Conservation (phyloP, 2,888 invertebrate species). For the Megamerina dolium region DNA sequence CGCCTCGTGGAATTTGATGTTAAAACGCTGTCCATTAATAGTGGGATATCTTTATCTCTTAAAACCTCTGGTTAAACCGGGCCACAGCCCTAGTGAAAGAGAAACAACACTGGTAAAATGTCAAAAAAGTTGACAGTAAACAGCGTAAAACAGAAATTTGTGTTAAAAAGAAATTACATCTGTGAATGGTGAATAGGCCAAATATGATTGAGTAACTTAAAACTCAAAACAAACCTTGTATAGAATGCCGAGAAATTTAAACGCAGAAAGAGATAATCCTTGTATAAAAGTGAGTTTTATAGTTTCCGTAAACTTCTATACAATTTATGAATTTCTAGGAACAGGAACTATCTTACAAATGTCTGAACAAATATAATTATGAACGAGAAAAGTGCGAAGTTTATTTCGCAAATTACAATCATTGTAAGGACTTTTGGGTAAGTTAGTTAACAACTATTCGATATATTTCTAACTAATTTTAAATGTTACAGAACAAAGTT, state of each 20-base stretch:
- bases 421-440: conserved; percentile 81
- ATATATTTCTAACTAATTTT: conserved; percentile 23
- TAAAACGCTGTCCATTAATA: no score
- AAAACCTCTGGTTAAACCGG: no score
- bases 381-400: conserved; percentile 60
- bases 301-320: not conserved
- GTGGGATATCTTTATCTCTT: no score
- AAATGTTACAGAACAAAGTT: conserved; percentile 61
- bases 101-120: no score
- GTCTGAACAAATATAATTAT: conserved; percentile 63
- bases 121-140: no score
- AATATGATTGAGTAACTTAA: no score
- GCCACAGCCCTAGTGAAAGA: no score
- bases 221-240: no score
- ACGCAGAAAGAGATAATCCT: conserved; percentile 45
- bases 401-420: conserved; percentile 71
- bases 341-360: conserved; percentile 64
- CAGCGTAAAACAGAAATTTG: no score
- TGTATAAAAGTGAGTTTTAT: conserved; percentile 37
- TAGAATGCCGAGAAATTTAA: conserved; percentile 40
- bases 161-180: no score
- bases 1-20: no score
- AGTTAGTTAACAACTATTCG: conserved; percentile 20
- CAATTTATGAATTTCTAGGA: conserved; percentile 54
- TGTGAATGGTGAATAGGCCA: no score